Evolutionary conservation across 1,140 invertebrate genomes (phyloP), one percentile per base, ranked within the genome.

Genomic region (Venturia canescens): DNA sequence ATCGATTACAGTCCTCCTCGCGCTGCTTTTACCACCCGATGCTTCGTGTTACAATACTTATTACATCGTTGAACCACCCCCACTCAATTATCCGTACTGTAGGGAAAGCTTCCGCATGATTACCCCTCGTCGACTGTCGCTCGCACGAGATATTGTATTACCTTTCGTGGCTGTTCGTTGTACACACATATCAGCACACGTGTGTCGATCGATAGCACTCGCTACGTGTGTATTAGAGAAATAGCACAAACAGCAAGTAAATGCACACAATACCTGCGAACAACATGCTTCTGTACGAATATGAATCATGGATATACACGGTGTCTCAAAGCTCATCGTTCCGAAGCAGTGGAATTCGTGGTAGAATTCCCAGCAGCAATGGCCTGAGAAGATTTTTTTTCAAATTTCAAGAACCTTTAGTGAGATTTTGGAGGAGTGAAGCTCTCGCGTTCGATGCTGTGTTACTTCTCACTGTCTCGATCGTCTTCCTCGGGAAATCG

Each of bases 51-150:
- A 60, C 72, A 60, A 76, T 76, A 76, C 27, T 76, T 76, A 60
- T 76, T 76, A 57, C 72, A 60, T 63, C 29, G 72, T 76, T 76
- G 72, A 76, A 76, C 72, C 72, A 31, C 72, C 72, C 72, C 72
- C 53, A 74, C 53, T 60, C 72, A 60, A 76, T 76, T 60, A 53
- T 76, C 72, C n/a, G 27, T 31, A 63, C 72, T 57, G 29, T 76
- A 60, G 53, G 34, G 72, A 76, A 76, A 63, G 50, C 72, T 60
- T 53, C 72, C 16, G 72, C 72, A 63, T 63, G 72, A 76, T 76
- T 76, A 76, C 53, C 72, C 66, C 53, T 76, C 72, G 72, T 69
- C 75, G 57, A 77, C 75, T 77, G 75, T 66, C 75, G 75, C 27
- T 77, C 75, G 53, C 26, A 60, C 60, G 34, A 69, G 66, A 77